Conservation (phyloP, 37 sponge, comb jelly and placozoan species). For the Amphimedon queenslandica region DNA sequence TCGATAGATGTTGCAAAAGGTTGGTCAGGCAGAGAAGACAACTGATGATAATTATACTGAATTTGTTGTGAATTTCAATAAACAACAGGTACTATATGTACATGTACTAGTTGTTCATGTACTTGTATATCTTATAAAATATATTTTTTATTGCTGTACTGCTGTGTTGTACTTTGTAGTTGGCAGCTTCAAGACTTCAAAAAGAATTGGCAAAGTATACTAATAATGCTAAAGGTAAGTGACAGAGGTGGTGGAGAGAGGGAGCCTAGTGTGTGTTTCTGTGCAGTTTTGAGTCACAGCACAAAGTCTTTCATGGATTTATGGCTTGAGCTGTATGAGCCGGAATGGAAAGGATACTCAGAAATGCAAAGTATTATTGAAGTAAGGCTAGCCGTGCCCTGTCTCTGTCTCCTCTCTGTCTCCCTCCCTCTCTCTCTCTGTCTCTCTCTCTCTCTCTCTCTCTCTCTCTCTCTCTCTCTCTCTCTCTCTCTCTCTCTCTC, state of each 20-base stretch:
- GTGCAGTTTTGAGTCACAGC: background rate
- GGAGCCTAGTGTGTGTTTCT: background rate
- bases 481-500: slow-evolving; percentile 1
- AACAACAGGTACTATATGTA: slow-evolving; percentile 54
- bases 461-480: slow-evolving; percentile 3
- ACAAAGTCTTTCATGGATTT: background rate
- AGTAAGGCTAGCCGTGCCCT: background rate
- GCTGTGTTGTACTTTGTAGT: slow-evolving; percentile 29
- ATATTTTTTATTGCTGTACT: no score
- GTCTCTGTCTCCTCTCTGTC: background rate
- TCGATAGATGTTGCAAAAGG: slow-evolving; percentile 81
- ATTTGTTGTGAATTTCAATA: slow-evolving; percentile 68
- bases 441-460: slow-evolving; percentile 5
- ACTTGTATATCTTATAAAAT: background rate
- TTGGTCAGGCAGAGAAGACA: slow-evolving; percentile 65
- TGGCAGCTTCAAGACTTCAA: slow-evolving; percentile 47
- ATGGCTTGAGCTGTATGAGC: slow-evolving; percentile 4
- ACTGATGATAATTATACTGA: slow-evolving; percentile 75
- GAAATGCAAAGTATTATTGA: background rate
- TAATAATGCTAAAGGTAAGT: slow-evolving; percentile 49
- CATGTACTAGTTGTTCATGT: background rate
- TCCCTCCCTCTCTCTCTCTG: slow-evolving; percentile 12
- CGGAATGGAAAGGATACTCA: slow-evolving; percentile 56
- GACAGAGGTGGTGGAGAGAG: background rate
- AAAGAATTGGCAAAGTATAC: slow-evolving; percentile 54